Evolutionary conservation across 2,113 vertebrate genomes (phyloP).

Genomic region (Cyanoliseus patagonus): DNA sequence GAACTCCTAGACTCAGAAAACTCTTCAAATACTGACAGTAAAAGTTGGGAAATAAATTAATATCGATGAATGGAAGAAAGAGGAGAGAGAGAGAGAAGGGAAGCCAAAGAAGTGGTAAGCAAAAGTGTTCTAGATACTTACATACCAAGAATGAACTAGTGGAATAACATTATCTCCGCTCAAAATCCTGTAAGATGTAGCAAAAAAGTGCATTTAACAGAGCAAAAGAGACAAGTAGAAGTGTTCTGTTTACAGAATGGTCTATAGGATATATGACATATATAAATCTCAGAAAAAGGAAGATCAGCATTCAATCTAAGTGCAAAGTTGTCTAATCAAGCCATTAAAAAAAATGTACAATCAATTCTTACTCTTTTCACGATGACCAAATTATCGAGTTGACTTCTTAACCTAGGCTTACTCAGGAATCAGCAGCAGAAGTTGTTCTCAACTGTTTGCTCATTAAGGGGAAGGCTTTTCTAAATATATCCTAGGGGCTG

Average conservation of each 20-base stretch:
- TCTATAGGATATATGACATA: background rate
- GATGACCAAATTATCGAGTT: background rate
- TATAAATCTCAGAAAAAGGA: background rate
- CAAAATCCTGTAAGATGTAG: background rate
- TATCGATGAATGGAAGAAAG: background rate
- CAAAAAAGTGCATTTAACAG: background rate
- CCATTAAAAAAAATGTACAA: background rate
- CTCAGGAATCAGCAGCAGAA: background rate
- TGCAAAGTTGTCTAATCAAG: background rate
- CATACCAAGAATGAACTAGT: background rate
- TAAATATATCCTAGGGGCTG: fast-evolving
- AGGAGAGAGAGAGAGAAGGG: background rate
- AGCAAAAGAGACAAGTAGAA: background rate
- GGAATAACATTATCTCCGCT: background rate
- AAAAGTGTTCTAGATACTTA: background rate
- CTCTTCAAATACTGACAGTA: background rate
- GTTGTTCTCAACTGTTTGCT: background rate
- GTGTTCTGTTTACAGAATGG: background rate
- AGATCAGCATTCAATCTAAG: background rate
- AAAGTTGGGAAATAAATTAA: background rate
- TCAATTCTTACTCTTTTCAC: background rate
- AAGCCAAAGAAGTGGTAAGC: background rate
- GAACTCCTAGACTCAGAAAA: background rate
- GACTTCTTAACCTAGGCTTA: background rate
- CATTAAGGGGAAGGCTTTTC: background rate